Evolutionary conservation across 2,888 invertebrate species (phyloP).

Genomic region (Diaperis boleti): DNA sequence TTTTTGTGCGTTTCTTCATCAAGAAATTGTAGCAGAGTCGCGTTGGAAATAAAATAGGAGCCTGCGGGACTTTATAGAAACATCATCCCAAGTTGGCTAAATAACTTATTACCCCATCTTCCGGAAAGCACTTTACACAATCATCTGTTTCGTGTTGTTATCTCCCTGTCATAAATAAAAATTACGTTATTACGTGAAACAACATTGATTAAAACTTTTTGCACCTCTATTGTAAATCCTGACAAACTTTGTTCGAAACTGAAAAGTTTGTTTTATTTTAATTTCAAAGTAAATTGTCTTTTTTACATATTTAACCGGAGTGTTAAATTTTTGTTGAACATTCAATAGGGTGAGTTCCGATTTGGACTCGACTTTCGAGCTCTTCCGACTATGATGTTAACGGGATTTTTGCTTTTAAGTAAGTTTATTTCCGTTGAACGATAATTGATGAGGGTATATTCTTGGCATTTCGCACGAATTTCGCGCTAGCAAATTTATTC

Average conservation of each 20-base stretch:
- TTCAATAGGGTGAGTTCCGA: no score
- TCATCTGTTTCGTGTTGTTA: slow-evolving; percentile 9
- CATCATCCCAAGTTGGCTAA: not conserved
- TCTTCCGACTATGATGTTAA: not conserved
- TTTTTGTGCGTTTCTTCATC: no score
- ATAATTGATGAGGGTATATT: slow-evolving; percentile 22
- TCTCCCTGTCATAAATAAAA: not conserved
- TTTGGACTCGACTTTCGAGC: not conserved
- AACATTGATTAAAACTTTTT: not conserved
- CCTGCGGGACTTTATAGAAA: not conserved
- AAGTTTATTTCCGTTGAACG: slow-evolving; percentile 22
- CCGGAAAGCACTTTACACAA: slow-evolving; percentile 14
- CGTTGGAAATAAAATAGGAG: not conserved
- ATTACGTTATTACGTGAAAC: not conserved
- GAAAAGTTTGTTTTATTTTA: not conserved
- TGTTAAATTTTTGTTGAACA: no score
- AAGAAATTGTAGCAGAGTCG: not conserved
- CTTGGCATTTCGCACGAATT: not conserved
- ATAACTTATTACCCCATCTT: slow-evolving; percentile 9
- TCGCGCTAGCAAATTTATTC: slow-evolving; percentile 20
- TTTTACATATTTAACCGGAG: no score
- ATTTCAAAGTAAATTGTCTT: not conserved
- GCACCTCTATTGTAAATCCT: not conserved
- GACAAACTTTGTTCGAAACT: not conserved
- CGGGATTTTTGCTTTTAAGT: slow-evolving; percentile 24